phyloP scores from a whole-genome alignment of 2,888 invertebrate genomes.

The Prosopocoilus inquinatus region DNA sequence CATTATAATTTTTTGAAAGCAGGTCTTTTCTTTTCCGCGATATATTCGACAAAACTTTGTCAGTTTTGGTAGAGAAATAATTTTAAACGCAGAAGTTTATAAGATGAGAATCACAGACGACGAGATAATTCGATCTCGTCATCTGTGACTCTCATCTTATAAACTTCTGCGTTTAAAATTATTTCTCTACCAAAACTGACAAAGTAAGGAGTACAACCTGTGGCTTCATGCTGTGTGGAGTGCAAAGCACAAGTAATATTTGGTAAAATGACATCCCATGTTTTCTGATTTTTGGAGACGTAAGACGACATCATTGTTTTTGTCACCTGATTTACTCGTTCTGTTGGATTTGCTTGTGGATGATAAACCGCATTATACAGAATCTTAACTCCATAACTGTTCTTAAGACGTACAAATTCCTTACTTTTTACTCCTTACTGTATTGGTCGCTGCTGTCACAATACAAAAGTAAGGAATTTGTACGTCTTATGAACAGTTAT shows the following conservation, averaged over 20 bases:
- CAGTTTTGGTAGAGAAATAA: slow-evolving; percentile 21
- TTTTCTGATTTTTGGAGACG: slow-evolving; percentile 21
- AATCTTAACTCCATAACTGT: slow-evolving; percentile 23
- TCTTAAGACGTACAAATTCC: slow-evolving; percentile 10
- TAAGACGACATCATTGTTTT: slow-evolving; percentile 21
- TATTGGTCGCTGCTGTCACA: no score
- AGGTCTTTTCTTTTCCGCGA: no score
- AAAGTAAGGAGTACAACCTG: slow-evolving; percentile 14
- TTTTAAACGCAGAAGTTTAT: slow-evolving; percentile 6
- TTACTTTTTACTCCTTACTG: no score
- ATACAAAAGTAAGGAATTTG: slow-evolving; percentile 25
- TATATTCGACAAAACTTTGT: not conserved
- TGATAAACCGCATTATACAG: slow-evolving; percentile 16
- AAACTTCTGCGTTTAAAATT: slow-evolving; percentile 7
- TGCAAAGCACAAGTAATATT: slow-evolving; percentile 6
- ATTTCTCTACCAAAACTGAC: slow-evolving; percentile 21
- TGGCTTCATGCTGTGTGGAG: slow-evolving; percentile 15
- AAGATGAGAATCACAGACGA: not conserved
- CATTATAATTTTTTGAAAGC: not conserved
- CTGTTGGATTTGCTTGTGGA: slow-evolving; percentile 24
- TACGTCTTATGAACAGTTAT: slow-evolving; percentile 11
- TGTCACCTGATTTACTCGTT: slow-evolving; percentile 17
- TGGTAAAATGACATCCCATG: slow-evolving; percentile 24
- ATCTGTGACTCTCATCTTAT: not conserved
- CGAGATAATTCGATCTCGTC: not conserved